These are phyloP conservation scores for Tenthredo distinguenda DNA, from an alignment of 2,888 invertebrate genomes.

Conservation along the genomic window DNA sequence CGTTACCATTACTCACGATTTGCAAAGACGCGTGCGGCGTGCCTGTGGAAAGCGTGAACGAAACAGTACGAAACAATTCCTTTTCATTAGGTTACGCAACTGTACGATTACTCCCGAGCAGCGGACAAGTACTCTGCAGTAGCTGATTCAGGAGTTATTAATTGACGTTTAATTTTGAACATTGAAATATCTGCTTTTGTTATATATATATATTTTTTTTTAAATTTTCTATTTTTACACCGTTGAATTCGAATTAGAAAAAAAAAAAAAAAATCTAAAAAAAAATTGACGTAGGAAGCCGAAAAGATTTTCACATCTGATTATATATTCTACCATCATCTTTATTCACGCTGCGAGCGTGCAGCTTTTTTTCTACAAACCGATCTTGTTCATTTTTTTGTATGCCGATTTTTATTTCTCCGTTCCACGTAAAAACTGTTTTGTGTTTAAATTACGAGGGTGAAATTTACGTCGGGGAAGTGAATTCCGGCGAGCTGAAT, in stretches of 20 bases:
- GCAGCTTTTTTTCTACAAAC: neutral
- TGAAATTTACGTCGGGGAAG: neutral
- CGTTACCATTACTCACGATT: conserved; percentile 42
- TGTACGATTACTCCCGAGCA: neutral
- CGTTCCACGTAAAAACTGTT: neutral
- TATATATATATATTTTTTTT: neutral
- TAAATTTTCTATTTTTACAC: neutral
- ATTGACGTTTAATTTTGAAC: neutral
- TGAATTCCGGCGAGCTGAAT: neutral
- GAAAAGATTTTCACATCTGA: neutral
- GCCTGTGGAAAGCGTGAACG: conserved; percentile 47
- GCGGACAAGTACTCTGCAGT: neutral
- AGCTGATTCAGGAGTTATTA: neutral
- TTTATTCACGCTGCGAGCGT: neutral
- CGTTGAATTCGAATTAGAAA: neutral
- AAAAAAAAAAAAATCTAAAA: too few relatives aligned
- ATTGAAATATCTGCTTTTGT: neutral
- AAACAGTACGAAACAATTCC: conserved; percentile 34
- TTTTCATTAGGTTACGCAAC: conserved; percentile 42
- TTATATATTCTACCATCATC: neutral
- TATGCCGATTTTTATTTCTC: neutral
- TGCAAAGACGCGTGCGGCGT: conserved; percentile 37
- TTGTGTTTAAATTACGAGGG: neutral
- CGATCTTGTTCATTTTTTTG: neutral
- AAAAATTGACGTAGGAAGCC: neutral